A percentile compares a stretch with the other conserved stretches of the same genome.
Evolutionary conservation across 2,113 vertebrate species (phyloP).

Genomic region (Apodemus sylvaticus): DNA sequence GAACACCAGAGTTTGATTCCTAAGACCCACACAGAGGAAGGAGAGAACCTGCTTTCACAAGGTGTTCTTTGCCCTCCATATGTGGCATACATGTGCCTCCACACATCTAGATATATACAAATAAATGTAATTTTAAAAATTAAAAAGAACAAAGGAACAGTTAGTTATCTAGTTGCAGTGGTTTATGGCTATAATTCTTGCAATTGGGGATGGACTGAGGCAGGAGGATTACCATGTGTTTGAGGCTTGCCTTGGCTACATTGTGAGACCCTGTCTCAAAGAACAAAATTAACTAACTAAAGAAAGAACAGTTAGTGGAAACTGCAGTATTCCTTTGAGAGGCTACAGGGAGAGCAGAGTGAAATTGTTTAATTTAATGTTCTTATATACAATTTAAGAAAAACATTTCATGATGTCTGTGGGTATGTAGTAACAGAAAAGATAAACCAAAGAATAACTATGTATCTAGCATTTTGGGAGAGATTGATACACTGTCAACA

Average conservation of each 20-base stretch:
- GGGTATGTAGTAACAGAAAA: neutral
- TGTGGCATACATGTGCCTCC: neutral
- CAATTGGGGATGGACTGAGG: neutral
- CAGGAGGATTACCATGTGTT: neutral
- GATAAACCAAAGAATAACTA: neutral
- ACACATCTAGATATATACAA: neutral
- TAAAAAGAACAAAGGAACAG: neutral
- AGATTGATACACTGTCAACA: neutral
- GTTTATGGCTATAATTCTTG: neutral
- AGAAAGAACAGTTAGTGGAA: neutral
- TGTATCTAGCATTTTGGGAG: neutral
- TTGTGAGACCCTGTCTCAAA: neutral
- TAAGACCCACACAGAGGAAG: too few relatives aligned
- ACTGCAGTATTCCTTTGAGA: neutral
- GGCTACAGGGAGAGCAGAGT: neutral
- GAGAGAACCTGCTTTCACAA: neutral
- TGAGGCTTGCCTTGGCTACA: neutral
- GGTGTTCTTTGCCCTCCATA: neutral
- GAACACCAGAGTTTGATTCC: neutral
- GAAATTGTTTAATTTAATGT: slow-evolving; percentile 30
- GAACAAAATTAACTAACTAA: neutral
- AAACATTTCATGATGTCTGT: neutral
- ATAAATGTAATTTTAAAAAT: neutral
- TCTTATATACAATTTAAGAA: neutral
- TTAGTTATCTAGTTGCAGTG: neutral